These are phyloP conservation scores for Oasisia sp. DNA, from an alignment of 2,888 invertebrate genomes.

Conservation along the genomic window DNA sequence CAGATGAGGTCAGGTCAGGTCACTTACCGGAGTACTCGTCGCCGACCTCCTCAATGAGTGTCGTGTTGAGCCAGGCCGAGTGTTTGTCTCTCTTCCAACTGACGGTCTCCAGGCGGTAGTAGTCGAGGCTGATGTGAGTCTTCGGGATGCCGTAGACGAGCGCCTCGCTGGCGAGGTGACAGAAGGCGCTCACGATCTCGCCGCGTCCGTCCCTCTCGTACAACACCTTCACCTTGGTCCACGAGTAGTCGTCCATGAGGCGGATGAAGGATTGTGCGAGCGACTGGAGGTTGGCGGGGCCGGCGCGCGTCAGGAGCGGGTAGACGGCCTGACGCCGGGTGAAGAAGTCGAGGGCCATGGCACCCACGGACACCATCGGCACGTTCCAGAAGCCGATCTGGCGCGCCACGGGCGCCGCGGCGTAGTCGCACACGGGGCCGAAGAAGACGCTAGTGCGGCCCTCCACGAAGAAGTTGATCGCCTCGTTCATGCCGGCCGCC, in stretches of 20 bases:
- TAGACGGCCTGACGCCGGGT: constrained; percentile 67
- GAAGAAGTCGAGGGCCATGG: constrained; percentile 60
- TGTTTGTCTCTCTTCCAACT: constrained; percentile 13
- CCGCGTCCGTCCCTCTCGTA: constrained; percentile 82
- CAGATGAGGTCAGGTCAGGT: neutral
- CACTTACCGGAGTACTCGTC: constrained; percentile 53
- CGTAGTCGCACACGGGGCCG: constrained; percentile 69
- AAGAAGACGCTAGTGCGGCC: constrained; percentile 52
- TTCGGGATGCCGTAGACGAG: constrained; percentile 71
- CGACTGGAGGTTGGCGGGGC: constrained; percentile 53
- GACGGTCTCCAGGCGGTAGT: constrained; percentile 39
- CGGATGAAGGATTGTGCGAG: constrained; percentile 44
- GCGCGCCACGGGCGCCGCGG: constrained; percentile 87
- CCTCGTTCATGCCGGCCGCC: constrained; percentile 48
- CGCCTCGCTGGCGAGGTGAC: constrained; percentile 80
- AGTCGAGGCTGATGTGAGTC: constrained; percentile 45
- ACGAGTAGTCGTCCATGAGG: constrained; percentile 65
- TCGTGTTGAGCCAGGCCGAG: constrained; percentile 13
- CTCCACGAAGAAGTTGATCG: constrained; percentile 52
- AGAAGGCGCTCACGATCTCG: constrained; percentile 72
- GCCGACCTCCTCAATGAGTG: constrained; percentile 50
- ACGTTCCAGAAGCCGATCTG: constrained; percentile 89
- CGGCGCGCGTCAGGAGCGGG: constrained; percentile 76
- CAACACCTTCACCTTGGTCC: constrained; percentile 79
- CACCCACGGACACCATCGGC: constrained; percentile 80